Evolutionary conservation across 1,140 invertebrate genomes (phyloP), one percentile per base, ranked within the genome.

Genomic region (Adelges cooleyi): DNA sequence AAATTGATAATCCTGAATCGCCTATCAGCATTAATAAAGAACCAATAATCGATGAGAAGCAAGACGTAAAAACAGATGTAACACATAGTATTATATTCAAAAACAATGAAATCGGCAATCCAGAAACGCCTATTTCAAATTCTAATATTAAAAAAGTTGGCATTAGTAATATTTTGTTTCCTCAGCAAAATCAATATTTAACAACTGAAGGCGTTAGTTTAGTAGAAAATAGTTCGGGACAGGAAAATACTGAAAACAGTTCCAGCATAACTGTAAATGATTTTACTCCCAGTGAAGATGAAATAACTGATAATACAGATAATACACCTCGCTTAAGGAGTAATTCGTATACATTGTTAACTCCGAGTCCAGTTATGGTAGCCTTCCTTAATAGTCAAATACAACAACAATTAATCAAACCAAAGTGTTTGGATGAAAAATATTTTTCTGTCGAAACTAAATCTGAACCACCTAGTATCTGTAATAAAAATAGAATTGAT

Each of bases 311-410:
- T 5, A 33, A 17, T 46, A 29, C 56, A 20, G 17, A 23, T 66
- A n/a, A n/a, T n/a, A 25, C 17, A 29, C 23, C 52, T 22, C 52
- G 51, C 33, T 18, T 54, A 17, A 44, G 66, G 23, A 54, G 66
- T 33, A 54, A 48, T 66, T 66, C 66, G 22, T 67, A 67, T 50
- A 67, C 66, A 29, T 54, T 67, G 38, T 54, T 46, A 20, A 50
- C 40, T 18, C 66, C 66, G 20, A 67, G 66, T 62, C 66, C 66
- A 25, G 5, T 59, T 23, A 48, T 67, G 53, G 44, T 62, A 25
- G 66, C 52, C 18, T 67, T 62, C 46, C 33, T 62, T 9, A 62
- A 62, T 48, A 62, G 56, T n/a, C 56, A 62, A 48, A 20, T 62
- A 20, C 56, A 62, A 33, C 40, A 62, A 33, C 22, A 62, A 46